These are phyloP conservation scores for Drosophila hawaiiensis DNA, from an alignment of 2,888 invertebrate genomes.

Conservation along the genomic window DNA sequence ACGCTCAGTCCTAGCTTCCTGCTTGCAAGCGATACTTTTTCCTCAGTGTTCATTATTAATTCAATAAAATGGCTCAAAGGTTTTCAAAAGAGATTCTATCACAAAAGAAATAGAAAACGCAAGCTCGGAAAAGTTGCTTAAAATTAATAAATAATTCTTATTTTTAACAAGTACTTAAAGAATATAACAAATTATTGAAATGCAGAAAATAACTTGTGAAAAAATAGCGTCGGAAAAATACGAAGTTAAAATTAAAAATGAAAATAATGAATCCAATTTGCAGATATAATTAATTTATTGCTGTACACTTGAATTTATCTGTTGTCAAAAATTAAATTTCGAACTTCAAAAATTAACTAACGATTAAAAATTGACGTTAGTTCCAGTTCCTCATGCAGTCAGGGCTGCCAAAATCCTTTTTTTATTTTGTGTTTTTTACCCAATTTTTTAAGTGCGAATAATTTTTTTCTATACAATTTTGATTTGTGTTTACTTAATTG, in stretches of 20 bases:
- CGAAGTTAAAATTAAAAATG: background rate
- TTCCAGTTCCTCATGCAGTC: slow-evolving; percentile 3
- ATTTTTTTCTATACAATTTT: slow-evolving; percentile 22
- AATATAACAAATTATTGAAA: background rate
- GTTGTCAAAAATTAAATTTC: background rate
- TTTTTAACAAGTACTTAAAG: background rate
- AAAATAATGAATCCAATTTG: background rate
- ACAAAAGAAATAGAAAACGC: background rate
- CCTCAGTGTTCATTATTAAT: background rate
- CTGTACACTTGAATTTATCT: slow-evolving; percentile 52
- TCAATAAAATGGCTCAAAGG: background rate
- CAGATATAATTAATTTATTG: background rate
- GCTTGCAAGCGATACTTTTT: background rate
- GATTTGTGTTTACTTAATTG: slow-evolving; percentile 19
- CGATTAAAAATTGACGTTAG: slow-evolving; percentile 23
- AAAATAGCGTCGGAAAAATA: background rate
- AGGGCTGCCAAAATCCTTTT: background rate
- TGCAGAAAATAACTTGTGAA: background rate
- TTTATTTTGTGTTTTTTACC: slow-evolving; percentile 7
- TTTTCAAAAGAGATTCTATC: background rate
- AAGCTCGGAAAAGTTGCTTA: background rate
- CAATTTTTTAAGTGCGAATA: slow-evolving; percentile 25
- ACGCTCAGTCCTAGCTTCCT: slow-evolving; percentile 13
- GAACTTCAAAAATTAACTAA: background rate
- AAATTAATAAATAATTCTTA: background rate